These are phyloP conservation scores for Bambusicola thoracicus DNA, from an alignment of 2,113 vertebrate genomes.

Conservation along the genomic window DNA sequence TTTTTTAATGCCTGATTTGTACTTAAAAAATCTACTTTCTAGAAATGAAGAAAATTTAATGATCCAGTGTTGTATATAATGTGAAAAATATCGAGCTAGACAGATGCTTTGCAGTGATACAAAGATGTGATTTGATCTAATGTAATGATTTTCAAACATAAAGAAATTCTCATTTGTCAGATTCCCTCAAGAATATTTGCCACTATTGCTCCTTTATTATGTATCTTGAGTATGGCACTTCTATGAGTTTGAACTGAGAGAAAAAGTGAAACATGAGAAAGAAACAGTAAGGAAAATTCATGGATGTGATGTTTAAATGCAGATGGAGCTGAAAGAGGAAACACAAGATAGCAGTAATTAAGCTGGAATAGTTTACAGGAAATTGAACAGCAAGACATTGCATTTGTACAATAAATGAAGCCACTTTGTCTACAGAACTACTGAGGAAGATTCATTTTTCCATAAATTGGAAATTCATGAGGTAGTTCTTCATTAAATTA, in stretches of 20 bases:
- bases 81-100: background rate
- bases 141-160: background rate
- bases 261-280: background rate
- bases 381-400: background rate
- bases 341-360: background rate
- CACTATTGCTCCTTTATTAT: background rate
- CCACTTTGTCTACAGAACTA: background rate
- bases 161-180: background rate
- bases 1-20: background rate
- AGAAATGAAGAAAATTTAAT: background rate
- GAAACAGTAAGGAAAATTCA: background rate
- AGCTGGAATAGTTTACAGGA: background rate
- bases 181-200: background rate
- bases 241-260: background rate
- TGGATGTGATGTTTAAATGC: background rate
- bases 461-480: background rate
- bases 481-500: background rate
- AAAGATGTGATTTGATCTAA: background rate
- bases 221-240: fast-evolving
- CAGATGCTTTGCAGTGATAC: background rate
- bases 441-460: background rate
- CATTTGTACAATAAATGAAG: background rate
- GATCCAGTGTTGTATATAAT: background rate
- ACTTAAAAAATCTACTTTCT: background rate
- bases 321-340: background rate